Base-by-base conservation (phyloP, 2,888 invertebrate genomes). In the Hydraecia micacea region DNA sequence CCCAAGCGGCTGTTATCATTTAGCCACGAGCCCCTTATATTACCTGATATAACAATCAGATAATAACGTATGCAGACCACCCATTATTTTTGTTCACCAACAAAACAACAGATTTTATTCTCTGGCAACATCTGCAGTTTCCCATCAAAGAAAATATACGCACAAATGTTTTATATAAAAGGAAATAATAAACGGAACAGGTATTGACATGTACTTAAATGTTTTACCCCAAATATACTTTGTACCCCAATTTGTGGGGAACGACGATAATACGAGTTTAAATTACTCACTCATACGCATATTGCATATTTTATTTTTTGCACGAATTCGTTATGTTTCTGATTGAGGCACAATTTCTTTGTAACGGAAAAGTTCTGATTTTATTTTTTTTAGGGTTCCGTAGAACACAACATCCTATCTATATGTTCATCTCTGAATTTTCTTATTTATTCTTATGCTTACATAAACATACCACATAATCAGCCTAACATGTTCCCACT, bases 231-330 rank as follows among this genome's bases (percentile, higher is more conserved):
- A 65, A 81, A 85, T 39, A 65, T 21, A 73, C 49, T 46, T 65
- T 66, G 73, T 74, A 62, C 78, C 72, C 62, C 82, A 85, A 83
- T 73, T 84, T 86, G 69, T 36, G 49, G 55, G 60, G 21, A 69
- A 69, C 58, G 52, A 60, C 18, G 25, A 46, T 62, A 75, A 72
- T 62, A 80, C 80, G 75, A 66, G 73, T 83, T 83, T 81, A 83
- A 88, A 87, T 81, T 75, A 87, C 80, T 73, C 74, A 71, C 68
- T 77, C 77, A 79, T 75, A 79, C 58, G 71, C 62, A 72, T 79
- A 75, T 69, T 80, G 79, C 77, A 86, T 87, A 88, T 79, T 81
- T 88, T 87, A 88, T 80, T 68, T 62, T 73, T 65, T 46, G 71
- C 62, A 71, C 63, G 75, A 62, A 74, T 73, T 70, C 77, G 73